phyloP scores from a whole-genome alignment of 2,113 vertebrate genomes.

The Rhadina sibilatrix region DNA sequence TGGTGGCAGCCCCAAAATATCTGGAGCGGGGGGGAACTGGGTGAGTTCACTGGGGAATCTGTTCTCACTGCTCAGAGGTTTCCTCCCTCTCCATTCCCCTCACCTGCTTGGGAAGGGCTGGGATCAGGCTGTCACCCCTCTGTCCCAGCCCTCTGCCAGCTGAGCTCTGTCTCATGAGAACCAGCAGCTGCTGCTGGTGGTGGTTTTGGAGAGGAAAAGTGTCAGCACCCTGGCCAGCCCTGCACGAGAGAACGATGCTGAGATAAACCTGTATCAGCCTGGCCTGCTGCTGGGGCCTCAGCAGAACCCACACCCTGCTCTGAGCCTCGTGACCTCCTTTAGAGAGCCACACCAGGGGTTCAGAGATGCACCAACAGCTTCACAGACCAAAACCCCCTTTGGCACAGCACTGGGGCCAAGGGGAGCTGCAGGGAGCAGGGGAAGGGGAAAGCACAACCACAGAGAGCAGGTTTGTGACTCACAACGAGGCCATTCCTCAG shows the following conservation, averaged over 20 bases:
- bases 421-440: background rate
- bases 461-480: background rate
- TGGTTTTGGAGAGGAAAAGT: background rate
- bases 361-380: background rate
- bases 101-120: background rate
- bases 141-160: background rate
- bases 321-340: background rate
- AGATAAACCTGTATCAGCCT: accelerated
- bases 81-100: background rate
- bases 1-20: background rate
- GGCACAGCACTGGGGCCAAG: background rate
- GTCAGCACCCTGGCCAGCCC: background rate
- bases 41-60: background rate
- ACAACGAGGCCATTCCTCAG: background rate
- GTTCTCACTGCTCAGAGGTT: background rate
- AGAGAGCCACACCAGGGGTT: background rate
- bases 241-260: accelerated
- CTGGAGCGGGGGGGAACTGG: background rate
- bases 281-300: background rate
- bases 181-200: accelerated
- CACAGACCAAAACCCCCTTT: background rate
- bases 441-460: background rate
- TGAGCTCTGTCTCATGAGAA: background rate
- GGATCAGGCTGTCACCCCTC: background rate
- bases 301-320: background rate